phyloP scores from a whole-genome alignment of 2,113 vertebrate species.

The Aix galericulata region DNA sequence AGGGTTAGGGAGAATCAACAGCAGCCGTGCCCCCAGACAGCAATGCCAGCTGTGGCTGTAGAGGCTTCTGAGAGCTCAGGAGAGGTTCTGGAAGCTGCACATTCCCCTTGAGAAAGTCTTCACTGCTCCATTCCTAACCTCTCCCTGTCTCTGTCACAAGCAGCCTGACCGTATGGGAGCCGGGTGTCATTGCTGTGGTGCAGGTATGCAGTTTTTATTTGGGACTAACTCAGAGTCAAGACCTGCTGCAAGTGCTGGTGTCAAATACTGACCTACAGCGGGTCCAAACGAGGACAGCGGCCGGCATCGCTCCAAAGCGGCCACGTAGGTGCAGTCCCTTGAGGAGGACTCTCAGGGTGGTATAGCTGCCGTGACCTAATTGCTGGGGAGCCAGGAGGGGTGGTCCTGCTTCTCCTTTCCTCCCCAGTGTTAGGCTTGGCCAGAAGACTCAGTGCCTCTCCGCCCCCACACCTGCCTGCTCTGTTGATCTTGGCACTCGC shows the following conservation, averaged over 20 bases:
- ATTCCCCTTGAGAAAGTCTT: background rate
- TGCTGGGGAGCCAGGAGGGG: background rate
- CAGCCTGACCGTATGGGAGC: background rate
- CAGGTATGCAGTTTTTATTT: fast-evolving
- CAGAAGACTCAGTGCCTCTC: background rate
- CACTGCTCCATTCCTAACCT: background rate
- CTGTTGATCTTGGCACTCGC: background rate
- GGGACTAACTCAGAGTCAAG: background rate
- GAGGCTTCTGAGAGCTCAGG: background rate
- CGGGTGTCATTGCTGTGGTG: background rate
- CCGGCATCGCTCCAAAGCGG: background rate
- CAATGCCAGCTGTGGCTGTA: background rate
- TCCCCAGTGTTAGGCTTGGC: background rate
- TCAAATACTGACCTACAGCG: background rate
- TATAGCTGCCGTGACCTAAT: background rate
- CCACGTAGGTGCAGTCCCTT: fast-evolving
- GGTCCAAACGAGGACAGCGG: background rate
- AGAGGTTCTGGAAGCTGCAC: background rate
- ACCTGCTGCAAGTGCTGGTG: background rate
- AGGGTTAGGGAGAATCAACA: background rate
- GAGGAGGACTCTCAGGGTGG: background rate
- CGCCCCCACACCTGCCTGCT: background rate
- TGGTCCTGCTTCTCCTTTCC: background rate
- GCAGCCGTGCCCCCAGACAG: background rate
- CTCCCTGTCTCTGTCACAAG: background rate